These are phyloP conservation scores for Pteronura brasiliensis DNA, from an alignment of 2,113 vertebrate species.

Conservation along the genomic window DNA sequence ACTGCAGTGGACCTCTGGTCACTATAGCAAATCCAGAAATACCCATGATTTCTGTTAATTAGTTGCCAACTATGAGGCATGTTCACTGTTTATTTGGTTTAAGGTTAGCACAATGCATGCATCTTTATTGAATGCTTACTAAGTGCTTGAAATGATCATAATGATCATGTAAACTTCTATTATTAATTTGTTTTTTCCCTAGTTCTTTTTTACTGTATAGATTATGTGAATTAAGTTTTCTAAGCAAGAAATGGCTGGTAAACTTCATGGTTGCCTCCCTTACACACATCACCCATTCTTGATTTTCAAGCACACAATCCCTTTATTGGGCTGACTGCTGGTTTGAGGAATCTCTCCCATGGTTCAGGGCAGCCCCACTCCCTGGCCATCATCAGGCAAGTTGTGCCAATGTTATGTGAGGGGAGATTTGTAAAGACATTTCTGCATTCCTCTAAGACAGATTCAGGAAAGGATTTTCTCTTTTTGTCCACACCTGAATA, in stretches of 20 bases:
- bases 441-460: not conserved
- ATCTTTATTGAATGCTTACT: slow-evolving; percentile 30
- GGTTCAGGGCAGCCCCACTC: not conserved
- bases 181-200: not conserved
- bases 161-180: not conserved
- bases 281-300: not conserved
- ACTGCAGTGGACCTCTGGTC: slow-evolving; percentile 3
- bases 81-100: slow-evolving; percentile 39
- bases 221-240: not conserved
- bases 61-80: slow-evolving; percentile 29
- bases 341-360: not conserved
- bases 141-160: not conserved
- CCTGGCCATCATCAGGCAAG: not conserved
- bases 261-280: not conserved
- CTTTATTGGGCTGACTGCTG: not conserved
- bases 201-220: not conserved
- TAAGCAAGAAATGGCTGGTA: not conserved
- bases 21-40: slow-evolving; percentile 55
- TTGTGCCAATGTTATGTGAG: not conserved
- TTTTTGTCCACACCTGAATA: not conserved
- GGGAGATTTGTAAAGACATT: not conserved
- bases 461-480: not conserved
- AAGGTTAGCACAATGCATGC: not conserved
- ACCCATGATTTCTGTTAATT: slow-evolving; percentile 53
- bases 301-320: not conserved